Base-by-base conservation (phyloP, 92 coral and sea anemone species). In the Umimayanthus kanabou region DNA sequence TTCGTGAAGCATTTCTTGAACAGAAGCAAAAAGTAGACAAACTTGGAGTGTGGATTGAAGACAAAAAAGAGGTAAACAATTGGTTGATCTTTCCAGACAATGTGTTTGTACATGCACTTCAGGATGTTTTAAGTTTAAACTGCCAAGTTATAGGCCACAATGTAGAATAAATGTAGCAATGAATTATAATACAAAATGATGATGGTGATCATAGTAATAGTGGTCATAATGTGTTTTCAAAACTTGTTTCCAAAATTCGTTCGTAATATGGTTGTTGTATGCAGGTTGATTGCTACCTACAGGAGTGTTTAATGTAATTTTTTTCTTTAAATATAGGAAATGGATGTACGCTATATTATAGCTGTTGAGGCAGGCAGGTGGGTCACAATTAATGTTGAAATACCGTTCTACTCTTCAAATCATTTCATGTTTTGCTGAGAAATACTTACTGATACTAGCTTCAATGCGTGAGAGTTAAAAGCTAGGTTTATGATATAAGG, bases 311-410 rank as follows among this genome's bases (percentile, higher is more conserved):
- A 61, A 20, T 61, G 7, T 61, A 61, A 20, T 20, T 18, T 61
- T 61, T 2, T 61, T 61, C 26, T 1, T 23, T 61, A 22, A 30
- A 29, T 5, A n/a, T 28, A 82, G 86, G 77, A 66, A 82, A 82
- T 14, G 39, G 86, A 82, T n/a, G 75, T 82, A 20, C 86, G 23
- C 1, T 82, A 65, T 39, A 82, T 53, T 6, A 85, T 85, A 43
- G 96, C 95, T 18, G 77, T 96, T 39, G 98, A 96, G 76, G 89
- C 97, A 72, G 98, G 98, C 89, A 66, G 86, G 86, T 82, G 72
- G 58, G 86, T 66, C 69, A 49, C 25, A 47, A 26, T 26, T 0
- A 25, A n/a, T 70, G 30, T 70, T 11, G 22, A 26, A 70, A 70
- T 26, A 70, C 29, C 37, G 13, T 4, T 25, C 22, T 2, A 39